Evolutionary conservation across 2,113 vertebrate genomes (phyloP).

Genomic region (Columbina picui): DNA sequence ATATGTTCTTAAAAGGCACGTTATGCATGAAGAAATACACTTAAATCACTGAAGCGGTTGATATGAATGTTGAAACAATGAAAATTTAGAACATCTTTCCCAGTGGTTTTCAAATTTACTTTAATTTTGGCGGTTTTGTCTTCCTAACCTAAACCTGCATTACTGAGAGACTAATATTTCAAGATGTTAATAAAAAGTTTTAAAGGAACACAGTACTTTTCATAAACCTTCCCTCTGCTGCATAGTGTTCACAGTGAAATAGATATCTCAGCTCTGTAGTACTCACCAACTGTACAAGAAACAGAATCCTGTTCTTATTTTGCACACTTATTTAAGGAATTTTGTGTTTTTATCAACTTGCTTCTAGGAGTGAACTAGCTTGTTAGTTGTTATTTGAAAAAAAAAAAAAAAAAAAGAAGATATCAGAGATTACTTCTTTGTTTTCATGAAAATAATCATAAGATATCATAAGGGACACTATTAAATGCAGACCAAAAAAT

Average conservation of each 20-base stretch:
- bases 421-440: background rate
- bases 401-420: background rate
- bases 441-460: background rate
- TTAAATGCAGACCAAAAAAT: too few species aligned
- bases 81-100: background rate
- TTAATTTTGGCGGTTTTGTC: background rate
- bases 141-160: background rate
- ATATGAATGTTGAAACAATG: background rate
- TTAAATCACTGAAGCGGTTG: background rate
- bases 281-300: accelerated
- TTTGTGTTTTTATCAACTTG: background rate
- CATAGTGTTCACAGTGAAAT: background rate
- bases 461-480: background rate
- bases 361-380: background rate
- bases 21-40: background rate
- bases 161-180: background rate
- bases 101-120: accelerated
- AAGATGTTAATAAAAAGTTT: background rate
- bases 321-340: accelerated
- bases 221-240: background rate
- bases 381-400: background rate
- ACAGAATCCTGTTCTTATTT: background rate
- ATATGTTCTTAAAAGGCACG: background rate
- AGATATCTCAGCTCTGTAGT: background rate
- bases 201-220: background rate